These are phyloP conservation scores for Cepphus grylle DNA, from an alignment of 2,113 vertebrate genomes.

Conservation along the genomic window DNA sequence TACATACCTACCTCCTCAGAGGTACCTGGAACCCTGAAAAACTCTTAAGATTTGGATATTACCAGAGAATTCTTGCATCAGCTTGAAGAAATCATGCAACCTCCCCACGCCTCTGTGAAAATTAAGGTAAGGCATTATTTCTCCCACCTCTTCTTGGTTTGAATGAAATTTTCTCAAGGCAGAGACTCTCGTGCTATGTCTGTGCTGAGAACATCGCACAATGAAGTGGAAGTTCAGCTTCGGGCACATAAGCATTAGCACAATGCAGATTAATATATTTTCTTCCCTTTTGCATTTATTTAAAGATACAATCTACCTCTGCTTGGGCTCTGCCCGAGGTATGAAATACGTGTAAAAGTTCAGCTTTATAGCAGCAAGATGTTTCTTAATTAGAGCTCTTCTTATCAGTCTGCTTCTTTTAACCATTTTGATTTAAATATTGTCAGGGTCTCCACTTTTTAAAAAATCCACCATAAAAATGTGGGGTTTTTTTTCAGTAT, in stretches of 20 bases:
- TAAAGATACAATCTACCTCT: conserved; percentile 30
- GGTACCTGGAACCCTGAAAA: neutral
- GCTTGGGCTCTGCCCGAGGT: conserved; percentile 17
- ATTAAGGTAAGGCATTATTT: neutral
- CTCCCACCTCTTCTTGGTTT: neutral
- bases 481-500: neutral
- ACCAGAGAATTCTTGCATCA: neutral
- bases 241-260: neutral
- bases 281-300: neutral
- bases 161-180: neutral
- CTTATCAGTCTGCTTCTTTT: neutral
- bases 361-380: neutral
- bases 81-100: neutral
- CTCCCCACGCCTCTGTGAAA: neutral
- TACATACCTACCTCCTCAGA: neutral
- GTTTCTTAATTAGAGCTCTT: conserved; percentile 18
- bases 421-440: neutral
- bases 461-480: neutral
- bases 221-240: neutral
- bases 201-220: rapidly evolving
- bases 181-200: rapidly evolving
- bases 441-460: neutral
- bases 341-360: neutral
- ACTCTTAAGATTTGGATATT: neutral
- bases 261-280: conserved; percentile 1